phyloP scores from a whole-genome alignment of 2,888 invertebrate species.

The Eueremaeus valkanovi region DNA sequence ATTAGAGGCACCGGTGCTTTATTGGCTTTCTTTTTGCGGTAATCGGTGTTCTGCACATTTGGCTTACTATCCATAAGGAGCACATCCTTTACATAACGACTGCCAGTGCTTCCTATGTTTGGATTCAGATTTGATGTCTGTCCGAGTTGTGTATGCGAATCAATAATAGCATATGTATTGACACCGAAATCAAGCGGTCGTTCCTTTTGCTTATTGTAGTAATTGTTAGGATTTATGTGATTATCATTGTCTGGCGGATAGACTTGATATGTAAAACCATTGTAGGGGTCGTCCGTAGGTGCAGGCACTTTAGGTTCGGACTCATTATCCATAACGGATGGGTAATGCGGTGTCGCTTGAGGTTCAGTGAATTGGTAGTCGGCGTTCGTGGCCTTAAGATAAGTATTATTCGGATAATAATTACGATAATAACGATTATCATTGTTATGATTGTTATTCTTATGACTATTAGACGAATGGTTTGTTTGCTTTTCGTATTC shows the following conservation, averaged over 20 bases:
- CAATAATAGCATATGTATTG: background rate
- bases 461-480: background rate
- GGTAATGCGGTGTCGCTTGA: background rate
- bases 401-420: background rate
- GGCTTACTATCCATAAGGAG: background rate
- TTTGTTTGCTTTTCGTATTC: background rate
- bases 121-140: too few relatives aligned
- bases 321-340: background rate
- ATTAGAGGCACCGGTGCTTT: background rate
- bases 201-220: background rate
- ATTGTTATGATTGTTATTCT: background rate
- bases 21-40: background rate
- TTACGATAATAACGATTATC: background rate
- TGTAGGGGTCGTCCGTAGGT: background rate
- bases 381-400: background rate
- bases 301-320: background rate
- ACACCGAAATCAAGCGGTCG: too few relatives aligned
- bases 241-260: slow-evolving; percentile 1
- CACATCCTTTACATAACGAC: background rate
- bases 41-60: background rate
- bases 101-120: too few relatives aligned
- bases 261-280: background rate
- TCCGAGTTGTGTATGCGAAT: too few relatives aligned
- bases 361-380: background rate
- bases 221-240: background rate